Conservation (phyloP, 2,888 invertebrate genomes). For the Noctua comes region DNA sequence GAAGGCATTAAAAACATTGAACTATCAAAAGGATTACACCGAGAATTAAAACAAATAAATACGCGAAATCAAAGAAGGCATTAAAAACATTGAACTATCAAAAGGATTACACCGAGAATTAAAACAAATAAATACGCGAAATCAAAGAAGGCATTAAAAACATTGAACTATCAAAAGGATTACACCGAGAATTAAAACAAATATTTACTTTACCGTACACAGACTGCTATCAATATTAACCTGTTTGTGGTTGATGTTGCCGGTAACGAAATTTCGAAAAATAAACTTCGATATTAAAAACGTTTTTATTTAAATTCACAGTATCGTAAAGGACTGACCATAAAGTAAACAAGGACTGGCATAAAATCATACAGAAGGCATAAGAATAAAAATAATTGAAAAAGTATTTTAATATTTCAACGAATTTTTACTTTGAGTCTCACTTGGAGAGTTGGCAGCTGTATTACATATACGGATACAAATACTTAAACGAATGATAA, state of each 20-base stretch:
- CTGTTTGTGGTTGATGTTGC: conserved; percentile 43
- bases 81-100: too few relatives aligned
- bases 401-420: conserved; percentile 25
- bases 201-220: conserved; percentile 22
- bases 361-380: not conserved
- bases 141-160: conserved; percentile 20
- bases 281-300: conserved; percentile 28
- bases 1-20: too few relatives aligned
- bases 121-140: conserved; percentile 16
- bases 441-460: not conserved
- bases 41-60: too few relatives aligned
- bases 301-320: conserved; percentile 13
- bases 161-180: conserved; percentile 20
- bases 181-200: conserved; percentile 24
- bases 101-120: too few relatives aligned
- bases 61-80: too few relatives aligned
- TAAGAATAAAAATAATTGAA: not conserved
- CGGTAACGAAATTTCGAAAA: conserved; percentile 34
- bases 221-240: conserved; percentile 29
- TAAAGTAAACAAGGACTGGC: not conserved
- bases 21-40: too few relatives aligned
- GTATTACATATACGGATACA: not conserved
- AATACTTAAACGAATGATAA: conserved; percentile 9
- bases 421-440: conserved; percentile 6
- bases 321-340: not conserved